These are phyloP conservation scores for Reticulitermes speratus DNA, from an alignment of 1,140 invertebrate species.

Conservation along the genomic window DNA sequence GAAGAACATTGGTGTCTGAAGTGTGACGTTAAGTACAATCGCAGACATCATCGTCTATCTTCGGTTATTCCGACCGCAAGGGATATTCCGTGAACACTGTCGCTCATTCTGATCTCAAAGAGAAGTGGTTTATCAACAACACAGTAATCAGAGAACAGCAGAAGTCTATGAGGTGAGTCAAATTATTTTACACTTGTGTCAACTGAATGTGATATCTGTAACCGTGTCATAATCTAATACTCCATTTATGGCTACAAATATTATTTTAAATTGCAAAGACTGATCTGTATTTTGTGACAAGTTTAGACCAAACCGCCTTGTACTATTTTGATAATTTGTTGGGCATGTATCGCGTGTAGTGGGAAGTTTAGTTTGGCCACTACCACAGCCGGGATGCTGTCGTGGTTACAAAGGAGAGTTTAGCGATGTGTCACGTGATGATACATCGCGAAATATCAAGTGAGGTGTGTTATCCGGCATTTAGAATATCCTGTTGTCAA, in stretches of 20 bases:
- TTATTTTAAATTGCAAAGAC: neutral
- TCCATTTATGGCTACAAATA: neutral
- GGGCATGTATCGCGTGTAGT: neutral
- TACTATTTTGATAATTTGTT: neutral
- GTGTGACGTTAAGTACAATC: neutral
- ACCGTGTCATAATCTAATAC: neutral
- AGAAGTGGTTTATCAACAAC: neutral
- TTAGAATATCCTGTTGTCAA: neutral
- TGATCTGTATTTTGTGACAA: neutral
- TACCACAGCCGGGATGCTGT: neutral
- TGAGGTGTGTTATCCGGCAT: neutral
- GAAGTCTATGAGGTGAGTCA: neutral
- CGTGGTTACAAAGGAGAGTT: neutral
- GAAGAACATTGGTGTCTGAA: neutral
- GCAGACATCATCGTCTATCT: no score
- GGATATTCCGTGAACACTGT: neutral
- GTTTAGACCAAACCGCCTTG: neutral
- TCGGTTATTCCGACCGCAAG: neutral
- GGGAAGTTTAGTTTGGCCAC: neutral
- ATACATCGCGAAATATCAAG: neutral
- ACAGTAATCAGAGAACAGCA: neutral
- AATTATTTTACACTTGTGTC: neutral
- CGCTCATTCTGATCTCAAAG: neutral
- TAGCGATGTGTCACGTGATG: neutral
- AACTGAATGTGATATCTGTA: neutral